Evolutionary conservation across 2,888 invertebrate genomes (phyloP), one percentile per base, ranked within the genome.

Genomic region (Xestia c-nigrum): DNA sequence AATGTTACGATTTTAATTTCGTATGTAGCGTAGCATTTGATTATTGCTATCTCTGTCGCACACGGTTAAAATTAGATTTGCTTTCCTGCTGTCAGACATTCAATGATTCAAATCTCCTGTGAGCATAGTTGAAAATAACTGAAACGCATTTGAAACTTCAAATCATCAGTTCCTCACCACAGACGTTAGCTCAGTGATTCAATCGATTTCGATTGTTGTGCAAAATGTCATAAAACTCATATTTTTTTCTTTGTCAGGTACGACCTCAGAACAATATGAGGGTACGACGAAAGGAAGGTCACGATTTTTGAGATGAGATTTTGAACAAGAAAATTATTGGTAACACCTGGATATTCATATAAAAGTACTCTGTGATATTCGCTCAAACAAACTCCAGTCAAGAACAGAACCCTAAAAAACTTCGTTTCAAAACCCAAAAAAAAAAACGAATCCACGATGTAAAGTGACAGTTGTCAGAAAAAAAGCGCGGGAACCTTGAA

Each of bases 31-130:
- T 57, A 78, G 72, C 79, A 78, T 74, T 19, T 5, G 0, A 14
- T 21, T n/a, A 12, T 10, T 63, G 14, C 14, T 72, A 0, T 83
- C 84, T 74, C 74, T 67, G 43, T 86, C 74, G 40, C 59, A 59
- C 72, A n/a, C 38, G 19, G 0, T 0, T 24, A n/a, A 40, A 46
- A 31, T 0, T 19, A 0, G 0, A 16, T 64, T 59, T 24, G 38
- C 46, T 70, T 43, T 85, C 65, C 77, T 82, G 83, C 69, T 72
- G 31, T 83, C 64, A 77, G 14, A 40, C 14, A n/a, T 0, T 5
- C n/a, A 55, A 55, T 52, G 52, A 52, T 52, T 57, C 24, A 21
- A n/a, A 1, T 43, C n/a, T 24, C 14, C 16, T 43, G 50, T 31
- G n/a, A 78, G 5, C n/a, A 21, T 1, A 1, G n/a, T 43, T 43